phyloP scores from a whole-genome alignment of 2,888 invertebrate species.

The Gryllus longicercus region DNA sequence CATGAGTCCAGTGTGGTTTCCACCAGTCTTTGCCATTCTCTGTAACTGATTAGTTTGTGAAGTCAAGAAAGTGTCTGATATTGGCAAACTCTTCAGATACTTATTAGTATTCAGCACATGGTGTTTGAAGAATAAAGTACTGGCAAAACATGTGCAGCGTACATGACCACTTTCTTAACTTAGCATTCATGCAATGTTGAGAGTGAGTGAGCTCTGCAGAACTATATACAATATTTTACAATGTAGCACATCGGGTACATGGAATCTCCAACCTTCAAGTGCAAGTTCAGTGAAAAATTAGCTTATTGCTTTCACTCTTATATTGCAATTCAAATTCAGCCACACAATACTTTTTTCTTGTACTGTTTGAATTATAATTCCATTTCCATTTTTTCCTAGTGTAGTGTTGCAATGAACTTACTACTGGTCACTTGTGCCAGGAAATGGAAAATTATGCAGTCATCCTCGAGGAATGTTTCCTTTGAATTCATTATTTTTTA shows the following conservation, averaged over 20 bases:
- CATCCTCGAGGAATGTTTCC: background rate
- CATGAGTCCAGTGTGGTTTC: background rate
- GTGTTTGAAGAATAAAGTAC: background rate
- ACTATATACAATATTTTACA: background rate
- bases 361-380: background rate
- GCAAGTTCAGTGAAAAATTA: background rate
- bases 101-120: background rate
- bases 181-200: background rate
- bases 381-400: background rate
- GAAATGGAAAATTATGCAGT: background rate
- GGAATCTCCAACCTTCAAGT: background rate
- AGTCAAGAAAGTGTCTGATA: constrained; percentile 7
- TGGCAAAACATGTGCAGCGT: background rate
- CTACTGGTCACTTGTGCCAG: constrained; percentile 6
- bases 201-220: background rate
- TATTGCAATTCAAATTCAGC: background rate
- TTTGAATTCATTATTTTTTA: background rate
- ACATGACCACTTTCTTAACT: background rate
- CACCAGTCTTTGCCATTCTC: constrained; percentile 5
- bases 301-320: background rate
- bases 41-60: background rate
- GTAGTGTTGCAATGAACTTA: background rate
- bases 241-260: background rate
- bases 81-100: background rate
- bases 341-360: background rate